Evolutionary conservation across 2,797 vertebrate species (phyloP), one percentile per base, ranked within the genome.

Genomic region (Emys orbicularis): DNA sequence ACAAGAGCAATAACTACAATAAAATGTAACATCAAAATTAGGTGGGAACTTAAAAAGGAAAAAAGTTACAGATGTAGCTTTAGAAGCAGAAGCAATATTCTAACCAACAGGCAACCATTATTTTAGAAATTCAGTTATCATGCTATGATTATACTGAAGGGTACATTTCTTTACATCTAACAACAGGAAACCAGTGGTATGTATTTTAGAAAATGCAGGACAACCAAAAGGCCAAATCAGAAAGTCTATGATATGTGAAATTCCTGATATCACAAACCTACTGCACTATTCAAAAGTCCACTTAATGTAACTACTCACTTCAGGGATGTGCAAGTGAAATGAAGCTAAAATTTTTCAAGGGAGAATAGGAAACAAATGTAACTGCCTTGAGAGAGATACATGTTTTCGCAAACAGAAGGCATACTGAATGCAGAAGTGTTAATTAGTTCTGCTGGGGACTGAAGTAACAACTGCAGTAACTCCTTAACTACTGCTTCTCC

Each of bases 371-470:
- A 90, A 61, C 82, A 41, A 80, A 65, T 19, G 11, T 0, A 2
- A 21, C n/a, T 2, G 3, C 47, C 86, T 90, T 4, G 1, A 76
- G 79, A 47, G 37, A 92, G 76, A 12, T 57, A 19, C 50, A 90
- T 77, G 84, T 82, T 94, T 88, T 86, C 54, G 13, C 34, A 83
- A 87, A 86, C 57, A 82, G 10, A 84, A n/a, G 37, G 50, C 21
- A 53, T 49, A 57, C 12, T 5, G 1, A 89, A 50, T 47, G 72
- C 37, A 87, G 49, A 81, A 47, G 61, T 61, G 83, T 90, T 92
- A 82, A 94, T 95, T 95, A 96, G 85, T 90, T 95, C 90, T 79
- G 56, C 95, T 76, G 74, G 89, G 68, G 94, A 94, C 93, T 79
- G 9, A n/a, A 96, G 47, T 13, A 89, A 31, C 50, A 87, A 50